Evolutionary conservation across 2,888 invertebrate genomes (phyloP).

Genomic region (Rhamphomyia laevipes): DNA sequence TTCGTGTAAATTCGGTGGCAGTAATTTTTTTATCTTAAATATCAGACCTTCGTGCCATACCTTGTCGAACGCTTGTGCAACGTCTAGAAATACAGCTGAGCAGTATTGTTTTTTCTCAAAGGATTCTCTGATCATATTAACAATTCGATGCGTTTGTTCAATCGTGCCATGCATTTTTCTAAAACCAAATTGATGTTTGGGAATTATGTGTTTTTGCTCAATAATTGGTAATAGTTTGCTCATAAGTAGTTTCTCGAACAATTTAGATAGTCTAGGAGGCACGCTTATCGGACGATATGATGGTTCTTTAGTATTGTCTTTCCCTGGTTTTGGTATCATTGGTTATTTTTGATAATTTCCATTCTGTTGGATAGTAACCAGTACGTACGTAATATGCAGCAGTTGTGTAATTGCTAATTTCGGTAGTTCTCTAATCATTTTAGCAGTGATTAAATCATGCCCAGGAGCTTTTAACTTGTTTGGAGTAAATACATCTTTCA

Average conservation of each 20-base stretch:
- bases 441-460: neutral
- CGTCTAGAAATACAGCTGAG: neutral
- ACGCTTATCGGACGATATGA: constrained; percentile 2
- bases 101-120: neutral
- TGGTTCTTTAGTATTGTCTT: neutral
- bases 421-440: neutral
- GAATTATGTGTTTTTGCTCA: too few species aligned
- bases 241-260: too few species aligned
- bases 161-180: too few species aligned
- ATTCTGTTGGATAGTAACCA: too few species aligned
- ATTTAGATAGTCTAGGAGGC: neutral
- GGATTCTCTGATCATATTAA: neutral
- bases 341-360: neutral
- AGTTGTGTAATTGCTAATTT: neutral
- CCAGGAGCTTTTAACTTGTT: neutral
- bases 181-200: too few species aligned
- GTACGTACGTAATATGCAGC: too few species aligned
- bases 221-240: too few species aligned
- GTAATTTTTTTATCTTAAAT: neutral
- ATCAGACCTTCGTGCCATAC: neutral
- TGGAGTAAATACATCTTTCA: neutral
- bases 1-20: neutral
- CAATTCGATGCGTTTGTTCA: neutral
- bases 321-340: constrained; percentile 5
- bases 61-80: neutral